Evolutionary conservation across 2,113 vertebrate genomes (phyloP).

Genomic region (Cebus imitator): DNA sequence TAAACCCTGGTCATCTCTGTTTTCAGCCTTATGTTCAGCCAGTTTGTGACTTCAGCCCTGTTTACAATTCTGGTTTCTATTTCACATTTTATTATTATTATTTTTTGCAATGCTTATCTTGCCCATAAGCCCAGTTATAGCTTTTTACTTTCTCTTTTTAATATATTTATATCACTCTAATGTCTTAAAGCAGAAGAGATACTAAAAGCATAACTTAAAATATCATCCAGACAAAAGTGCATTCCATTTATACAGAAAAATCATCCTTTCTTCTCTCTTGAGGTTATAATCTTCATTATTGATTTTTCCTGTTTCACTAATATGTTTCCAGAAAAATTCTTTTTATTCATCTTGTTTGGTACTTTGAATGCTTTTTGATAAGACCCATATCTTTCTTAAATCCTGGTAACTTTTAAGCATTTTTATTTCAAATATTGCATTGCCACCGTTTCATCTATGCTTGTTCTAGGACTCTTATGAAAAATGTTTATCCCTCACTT

Average conservation of each 20-base stretch:
- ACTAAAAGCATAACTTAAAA: not conserved
- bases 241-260: conserved; percentile 27
- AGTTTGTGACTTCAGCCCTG: not conserved
- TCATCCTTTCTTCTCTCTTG: not conserved
- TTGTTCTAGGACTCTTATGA: not conserved
- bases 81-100: not conserved
- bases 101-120: not conserved
- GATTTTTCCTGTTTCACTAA: conserved; percentile 16
- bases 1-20: not conserved
- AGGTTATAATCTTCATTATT: conserved; percentile 4
- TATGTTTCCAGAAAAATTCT: not conserved
- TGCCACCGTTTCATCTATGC: not conserved
- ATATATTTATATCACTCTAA: not conserved
- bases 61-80: not conserved
- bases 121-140: not conserved
- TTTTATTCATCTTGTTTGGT: conserved; percentile 38
- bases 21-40: not conserved
- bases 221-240: not conserved
- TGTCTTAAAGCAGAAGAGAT: not conserved
- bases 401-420: not conserved
- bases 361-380: conserved; percentile 17
- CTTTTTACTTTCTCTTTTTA: not conserved
- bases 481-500: not conserved
- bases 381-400: not conserved
- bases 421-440: conserved; percentile 3